phyloP scores from a whole-genome alignment of 2,888 invertebrate genomes.

The Synergus japonicus region DNA sequence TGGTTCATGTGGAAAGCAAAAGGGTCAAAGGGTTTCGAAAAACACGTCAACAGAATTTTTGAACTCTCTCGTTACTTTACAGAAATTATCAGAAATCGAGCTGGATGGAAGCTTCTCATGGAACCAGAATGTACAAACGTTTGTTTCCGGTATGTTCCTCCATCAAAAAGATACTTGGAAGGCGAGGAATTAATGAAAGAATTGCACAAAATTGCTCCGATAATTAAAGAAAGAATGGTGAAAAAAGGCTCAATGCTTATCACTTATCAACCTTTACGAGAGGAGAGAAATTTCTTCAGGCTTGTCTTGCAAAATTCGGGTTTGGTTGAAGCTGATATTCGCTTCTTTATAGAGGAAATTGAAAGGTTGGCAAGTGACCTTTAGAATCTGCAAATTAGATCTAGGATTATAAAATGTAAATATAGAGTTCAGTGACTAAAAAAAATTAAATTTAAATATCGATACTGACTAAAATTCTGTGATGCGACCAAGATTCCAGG shows the following conservation, averaged over 20 bases:
- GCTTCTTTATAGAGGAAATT: slow-evolving; percentile 92
- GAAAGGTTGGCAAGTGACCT: slow-evolving; percentile 89
- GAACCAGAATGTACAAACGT: slow-evolving; percentile 96
- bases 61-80: slow-evolving; percentile 86
- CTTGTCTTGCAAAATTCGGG: slow-evolving; percentile 95
- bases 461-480: neutral
- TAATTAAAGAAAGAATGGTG: slow-evolving; percentile 97
- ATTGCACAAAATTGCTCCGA: slow-evolving; percentile 91
- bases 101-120: slow-evolving; percentile 86
- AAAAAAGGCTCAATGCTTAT: slow-evolving; percentile 96
- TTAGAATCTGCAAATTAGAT: slow-evolving; percentile 63
- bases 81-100: slow-evolving; percentile 82
- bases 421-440: neutral
- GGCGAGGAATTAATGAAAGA: slow-evolving; percentile 76
- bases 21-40: slow-evolving; percentile 87
- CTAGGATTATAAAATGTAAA: slow-evolving; percentile 18
- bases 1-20: slow-evolving; percentile 99
- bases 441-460: neutral
- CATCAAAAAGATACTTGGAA: slow-evolving; percentile 80
- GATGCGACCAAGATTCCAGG: slow-evolving; percentile 5
- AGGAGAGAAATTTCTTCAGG: slow-evolving; percentile 95
- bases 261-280: slow-evolving; percentile 93
- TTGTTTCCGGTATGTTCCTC: slow-evolving; percentile 97
- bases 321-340: slow-evolving; percentile 89
- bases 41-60: slow-evolving; percentile 88